phyloP scores from a whole-genome alignment of 2,797 vertebrate genomes.

The Manis pentadactyla region DNA sequence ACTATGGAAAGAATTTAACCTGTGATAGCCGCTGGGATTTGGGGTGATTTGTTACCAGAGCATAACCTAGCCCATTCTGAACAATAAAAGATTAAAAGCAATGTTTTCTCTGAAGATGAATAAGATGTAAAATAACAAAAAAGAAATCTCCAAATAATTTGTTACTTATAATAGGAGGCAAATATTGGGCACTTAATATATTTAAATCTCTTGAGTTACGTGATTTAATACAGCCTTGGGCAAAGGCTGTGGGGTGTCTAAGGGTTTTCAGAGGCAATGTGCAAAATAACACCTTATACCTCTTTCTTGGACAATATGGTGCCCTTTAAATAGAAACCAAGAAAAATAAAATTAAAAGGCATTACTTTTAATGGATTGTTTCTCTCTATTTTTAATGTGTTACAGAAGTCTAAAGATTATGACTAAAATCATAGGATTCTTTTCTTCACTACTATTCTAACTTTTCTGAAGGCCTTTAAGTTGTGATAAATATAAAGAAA shows the following conservation, averaged over 20 bases:
- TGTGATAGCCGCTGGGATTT: not conserved
- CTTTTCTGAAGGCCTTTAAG: constrained; percentile 71
- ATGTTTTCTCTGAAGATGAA: not conserved
- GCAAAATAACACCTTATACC: not conserved
- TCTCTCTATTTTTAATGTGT: constrained; percentile 5
- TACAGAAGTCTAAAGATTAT: constrained; percentile 8
- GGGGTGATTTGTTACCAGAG: not conserved
- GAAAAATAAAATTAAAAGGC: not conserved
- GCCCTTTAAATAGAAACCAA: constrained; percentile 32
- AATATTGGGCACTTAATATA: not conserved
- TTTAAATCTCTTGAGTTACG: not conserved
- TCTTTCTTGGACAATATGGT: not conserved
- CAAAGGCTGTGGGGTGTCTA: not conserved
- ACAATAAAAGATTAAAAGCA: not conserved
- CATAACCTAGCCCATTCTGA: not conserved
- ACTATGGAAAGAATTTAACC: not conserved
- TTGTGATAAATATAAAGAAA: constrained; percentile 76
- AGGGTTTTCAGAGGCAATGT: constrained; percentile 35
- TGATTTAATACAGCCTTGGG: not conserved
- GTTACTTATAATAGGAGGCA: not conserved
- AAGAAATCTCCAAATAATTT: not conserved
- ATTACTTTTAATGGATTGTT: not conserved
- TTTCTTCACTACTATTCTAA: constrained; percentile 63
- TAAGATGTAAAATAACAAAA: constrained; percentile 15
- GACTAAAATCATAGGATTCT: constrained; percentile 20